Conservation (phyloP, 2,113 vertebrate genomes). For the Taxidea taxus region DNA sequence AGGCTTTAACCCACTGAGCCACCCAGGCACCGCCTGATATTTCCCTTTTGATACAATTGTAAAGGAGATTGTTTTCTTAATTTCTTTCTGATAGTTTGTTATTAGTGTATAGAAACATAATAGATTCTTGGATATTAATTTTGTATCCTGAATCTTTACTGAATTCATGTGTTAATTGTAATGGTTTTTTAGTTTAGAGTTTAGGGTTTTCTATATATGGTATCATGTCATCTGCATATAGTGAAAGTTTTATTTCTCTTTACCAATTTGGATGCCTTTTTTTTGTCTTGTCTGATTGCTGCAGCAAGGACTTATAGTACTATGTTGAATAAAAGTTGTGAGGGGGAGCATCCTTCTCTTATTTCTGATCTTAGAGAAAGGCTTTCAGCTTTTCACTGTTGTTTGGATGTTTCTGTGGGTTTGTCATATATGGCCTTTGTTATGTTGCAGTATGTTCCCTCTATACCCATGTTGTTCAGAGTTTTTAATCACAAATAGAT, state of each 20-base stretch:
- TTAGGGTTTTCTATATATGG: not conserved
- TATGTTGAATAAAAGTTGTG: not conserved
- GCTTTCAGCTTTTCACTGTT: not conserved
- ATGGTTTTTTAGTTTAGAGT: not conserved
- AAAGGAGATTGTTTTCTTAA: not conserved
- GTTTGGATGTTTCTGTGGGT: not conserved
- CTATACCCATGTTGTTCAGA: not conserved
- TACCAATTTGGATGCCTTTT: not conserved
- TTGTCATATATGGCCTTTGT: not conserved
- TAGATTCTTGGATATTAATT: not conserved
- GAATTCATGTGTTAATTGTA: not conserved
- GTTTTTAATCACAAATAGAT: not conserved
- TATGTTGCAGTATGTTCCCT: not conserved
- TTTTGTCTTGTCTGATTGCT: not conserved
- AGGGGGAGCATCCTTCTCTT: not conserved
- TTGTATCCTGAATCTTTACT: not conserved
- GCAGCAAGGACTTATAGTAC: not conserved
- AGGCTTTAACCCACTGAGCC: too few species aligned
- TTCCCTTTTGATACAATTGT: not conserved
- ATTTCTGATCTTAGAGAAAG: not conserved
- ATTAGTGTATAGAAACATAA: not conserved
- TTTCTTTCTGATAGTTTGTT: not conserved
- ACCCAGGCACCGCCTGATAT: not conserved
- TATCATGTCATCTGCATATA: not conserved
- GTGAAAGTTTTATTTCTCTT: not conserved